Evolutionary conservation across 2,797 vertebrate genomes (phyloP).

Genomic region (Melanotaenia parkinsoni): DNA sequence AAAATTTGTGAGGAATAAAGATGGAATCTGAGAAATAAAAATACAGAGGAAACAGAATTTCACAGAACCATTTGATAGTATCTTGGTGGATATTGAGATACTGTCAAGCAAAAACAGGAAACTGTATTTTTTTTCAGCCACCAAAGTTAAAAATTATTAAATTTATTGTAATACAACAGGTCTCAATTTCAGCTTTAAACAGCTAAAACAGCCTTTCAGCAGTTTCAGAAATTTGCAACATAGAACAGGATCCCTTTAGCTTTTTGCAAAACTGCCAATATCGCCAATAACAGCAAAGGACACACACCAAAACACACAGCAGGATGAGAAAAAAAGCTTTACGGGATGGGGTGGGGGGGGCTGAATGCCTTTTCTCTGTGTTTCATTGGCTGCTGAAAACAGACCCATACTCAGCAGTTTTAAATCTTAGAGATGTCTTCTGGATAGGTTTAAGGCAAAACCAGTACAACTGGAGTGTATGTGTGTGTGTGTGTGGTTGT

Average conservation of each 20-base stretch:
- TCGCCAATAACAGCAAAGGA: constrained; percentile 34
- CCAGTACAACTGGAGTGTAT: constrained; percentile 8
- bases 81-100: neutral
- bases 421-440: constrained; percentile 49
- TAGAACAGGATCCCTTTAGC: neutral
- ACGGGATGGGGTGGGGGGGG: constrained; percentile 46
- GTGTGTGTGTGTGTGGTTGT: neutral
- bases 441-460: constrained; percentile 62
- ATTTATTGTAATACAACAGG: constrained; percentile 2
- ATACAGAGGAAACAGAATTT: constrained; percentile 10
- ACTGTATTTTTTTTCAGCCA: neutral
- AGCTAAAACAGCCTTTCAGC: neutral
- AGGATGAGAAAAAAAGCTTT: constrained; percentile 44
- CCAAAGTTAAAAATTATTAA: too few relatives aligned
- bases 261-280: constrained; percentile 24
- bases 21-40: constrained; percentile 17
- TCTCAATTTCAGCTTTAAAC: constrained; percentile 6
- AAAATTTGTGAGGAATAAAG: constrained; percentile 31
- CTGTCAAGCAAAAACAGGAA: constrained; percentile 1
- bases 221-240: neutral
- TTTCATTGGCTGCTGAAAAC: constrained; percentile 57
- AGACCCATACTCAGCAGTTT: constrained; percentile 62
- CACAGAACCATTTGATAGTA: constrained; percentile 7
- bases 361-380: constrained; percentile 34
- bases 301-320: constrained; percentile 8